These are phyloP conservation scores for Eurystomus glaucurus DNA, from an alignment of 2,797 vertebrate genomes.

Conservation along the genomic window DNA sequence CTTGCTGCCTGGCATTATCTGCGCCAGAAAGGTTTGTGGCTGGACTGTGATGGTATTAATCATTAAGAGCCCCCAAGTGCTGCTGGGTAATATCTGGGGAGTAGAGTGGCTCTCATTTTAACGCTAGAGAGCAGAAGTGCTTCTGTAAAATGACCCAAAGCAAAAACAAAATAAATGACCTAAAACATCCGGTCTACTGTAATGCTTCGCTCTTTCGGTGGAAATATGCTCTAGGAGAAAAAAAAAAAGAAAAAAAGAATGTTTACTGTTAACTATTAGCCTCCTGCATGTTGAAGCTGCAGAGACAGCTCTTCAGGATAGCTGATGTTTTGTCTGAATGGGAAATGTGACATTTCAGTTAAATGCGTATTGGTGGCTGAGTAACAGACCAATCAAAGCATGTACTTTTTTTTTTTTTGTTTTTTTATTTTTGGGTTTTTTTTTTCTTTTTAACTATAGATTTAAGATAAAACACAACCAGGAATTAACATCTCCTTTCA, in stretches of 20 bases:
- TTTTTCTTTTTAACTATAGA: not conserved
- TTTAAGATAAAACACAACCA: not conserved
- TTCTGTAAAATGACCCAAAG: slow-evolving; percentile 91
- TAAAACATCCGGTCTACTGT: slow-evolving; percentile 86
- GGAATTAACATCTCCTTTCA: slow-evolving; percentile 31
- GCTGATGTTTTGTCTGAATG: not conserved
- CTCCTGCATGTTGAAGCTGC: slow-evolving; percentile 53
- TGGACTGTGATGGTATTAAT: slow-evolving; percentile 99
- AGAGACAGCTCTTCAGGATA: not conserved
- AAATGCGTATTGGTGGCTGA: slow-evolving; percentile 23
- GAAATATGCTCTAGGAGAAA: slow-evolving; percentile 67
- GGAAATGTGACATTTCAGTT: slow-evolving; percentile 49
- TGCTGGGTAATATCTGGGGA: slow-evolving; percentile 93
- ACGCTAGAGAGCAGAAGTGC: slow-evolving; percentile 90
- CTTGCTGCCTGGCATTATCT: slow-evolving; percentile 99
- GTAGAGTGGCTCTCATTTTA: slow-evolving; percentile 91
- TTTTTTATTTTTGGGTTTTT: too few relatives aligned
- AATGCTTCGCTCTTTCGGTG: slow-evolving; percentile 77
- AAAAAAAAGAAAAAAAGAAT: not conserved
- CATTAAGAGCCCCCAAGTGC: slow-evolving; percentile 95
- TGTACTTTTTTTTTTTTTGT: not conserved
- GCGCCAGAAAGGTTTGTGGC: slow-evolving; percentile 99
- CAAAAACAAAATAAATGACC: slow-evolving; percentile 94
- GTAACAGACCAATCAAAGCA: not conserved
- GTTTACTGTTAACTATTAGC: slow-evolving; percentile 83